Base-by-base conservation (phyloP, 2,797 vertebrate genomes). In the Poliocrania exsul region DNA sequence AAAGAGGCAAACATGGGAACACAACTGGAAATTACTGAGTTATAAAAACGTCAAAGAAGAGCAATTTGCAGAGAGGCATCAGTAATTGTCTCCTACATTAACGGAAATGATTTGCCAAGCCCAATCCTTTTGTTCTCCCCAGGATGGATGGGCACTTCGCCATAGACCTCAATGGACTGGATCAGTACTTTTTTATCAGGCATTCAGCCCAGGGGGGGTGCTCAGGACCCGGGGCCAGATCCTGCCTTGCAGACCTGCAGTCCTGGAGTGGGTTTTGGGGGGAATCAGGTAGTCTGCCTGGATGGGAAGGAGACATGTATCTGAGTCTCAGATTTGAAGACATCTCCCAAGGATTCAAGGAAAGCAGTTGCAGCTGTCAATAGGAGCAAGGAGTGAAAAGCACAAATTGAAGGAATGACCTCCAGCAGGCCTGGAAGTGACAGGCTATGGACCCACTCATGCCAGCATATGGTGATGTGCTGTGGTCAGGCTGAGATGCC, bases 1-100 rank as follows among this genome's bases (percentile, higher is more conserved):
- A 96, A 96, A 78, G 95, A 96, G 62, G 94, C 94, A 93, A 96
- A 95, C 90, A 81, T 95, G 94, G 94, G 88, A 95, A 93, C 69
- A 95, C 92, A 91, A 89, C 82, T 95, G 86, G 96, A 95, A 96
- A 97, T 94, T 89, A 96, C 75, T 72, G 89, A 96, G 87, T 95
- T 95, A 94, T 82, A 95, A 93, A 96, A 94, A 93, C 73, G 93
- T 96, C 95, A 97, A 94, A 94, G 95, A 86, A 79, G 26, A 96
- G 92, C 92, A 88, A 86, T 93, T 96, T 95, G 93, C 91, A n/a
- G 84, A 95, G 92, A 93, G 87, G 82, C 93, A 92, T 84, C 89
- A 51, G 89, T 93, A 90, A 94, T 95, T 96, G 95, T 96, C 89
- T 82, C 67, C 70, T 86, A 77, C 91, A 90, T 91, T 91, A 93